Evolutionary conservation across 53 echinoderm and acorn worm genomes (phyloP), one percentile per base, ranked within the genome.

Genomic region (Stichopus horrens): DNA sequence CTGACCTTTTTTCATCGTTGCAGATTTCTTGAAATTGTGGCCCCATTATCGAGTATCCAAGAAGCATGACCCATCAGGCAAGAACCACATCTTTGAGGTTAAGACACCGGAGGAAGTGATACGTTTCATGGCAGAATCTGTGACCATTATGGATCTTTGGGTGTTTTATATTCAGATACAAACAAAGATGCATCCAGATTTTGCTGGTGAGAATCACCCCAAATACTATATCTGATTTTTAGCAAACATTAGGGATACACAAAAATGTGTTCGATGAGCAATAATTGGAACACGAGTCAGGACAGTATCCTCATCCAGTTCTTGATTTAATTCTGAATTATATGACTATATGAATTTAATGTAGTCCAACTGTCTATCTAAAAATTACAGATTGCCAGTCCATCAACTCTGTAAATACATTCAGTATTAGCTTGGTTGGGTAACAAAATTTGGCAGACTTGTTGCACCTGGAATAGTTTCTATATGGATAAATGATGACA

Each of bases 161-260:
- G 99, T 99, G 16, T 96, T 99, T 84, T 93, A 99, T 78, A 74
- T 93, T 13, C 99, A 99, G 89, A 99, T 93, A 7, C 99, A 99
- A 90, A 94, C 99, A 14, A 93, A 94, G 54, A 91, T 99, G 18
- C 91, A 93, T 76, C 84, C 73, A 51, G 92, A 94, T 18, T 96
- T 99, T 80, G 94, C 93, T 86, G 99, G 99, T 99, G 81, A 76
- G 76, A 9, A 77, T 7, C n/a, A 63, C 10, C 7, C 10, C 7
- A 6, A 63, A 63, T 16, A 37, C 37, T 52, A 1, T n/a, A 76
- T n/a, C 76, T 76, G 1, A 37, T 37, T 37, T 37, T 37, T 37
- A 37, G 37, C 37, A 37, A 37, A 37, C 37, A 37, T 37, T 1
- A 37, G 37, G 37, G 37, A 37, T 37, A 37, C 37, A 37, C 37